Conservation (phyloP, 2,113 vertebrate species). For the Dicerorhinus sumatrensis region DNA sequence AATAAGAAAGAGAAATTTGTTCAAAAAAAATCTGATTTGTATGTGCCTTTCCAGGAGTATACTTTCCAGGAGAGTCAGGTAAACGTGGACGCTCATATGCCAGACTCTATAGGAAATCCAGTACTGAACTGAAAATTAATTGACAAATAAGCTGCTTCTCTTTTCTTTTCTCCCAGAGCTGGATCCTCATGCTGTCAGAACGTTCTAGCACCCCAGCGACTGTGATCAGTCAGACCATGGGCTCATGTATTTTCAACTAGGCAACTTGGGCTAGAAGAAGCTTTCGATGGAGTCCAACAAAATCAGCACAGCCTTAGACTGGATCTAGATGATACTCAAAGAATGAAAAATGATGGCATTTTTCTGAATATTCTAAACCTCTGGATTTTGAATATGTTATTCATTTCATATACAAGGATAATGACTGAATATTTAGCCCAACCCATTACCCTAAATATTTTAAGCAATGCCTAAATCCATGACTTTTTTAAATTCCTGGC, state of each 20-base stretch:
- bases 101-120: neutral
- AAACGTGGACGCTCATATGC: neutral
- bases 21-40: neutral
- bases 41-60: neutral
- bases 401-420: conserved; percentile 29
- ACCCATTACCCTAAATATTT: conserved; percentile 12
- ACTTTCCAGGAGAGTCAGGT: neutral
- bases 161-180: neutral
- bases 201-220: neutral
- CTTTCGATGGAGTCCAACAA: neutral
- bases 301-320: neutral
- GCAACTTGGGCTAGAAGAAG: neutral
- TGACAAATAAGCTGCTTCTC: neutral
- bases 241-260: neutral
- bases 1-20: neutral
- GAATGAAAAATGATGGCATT: neutral
- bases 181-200: neutral
- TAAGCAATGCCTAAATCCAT: neutral
- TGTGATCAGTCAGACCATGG: neutral
- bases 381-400: conserved; percentile 4
- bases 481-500: conserved; percentile 31
- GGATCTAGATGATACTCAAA: neutral
- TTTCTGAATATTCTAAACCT: conserved; percentile 16
- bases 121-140: neutral
- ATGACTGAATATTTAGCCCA: neutral